phyloP scores from a whole-genome alignment of 2,888 invertebrate genomes.

The Hyposoter didymator region DNA sequence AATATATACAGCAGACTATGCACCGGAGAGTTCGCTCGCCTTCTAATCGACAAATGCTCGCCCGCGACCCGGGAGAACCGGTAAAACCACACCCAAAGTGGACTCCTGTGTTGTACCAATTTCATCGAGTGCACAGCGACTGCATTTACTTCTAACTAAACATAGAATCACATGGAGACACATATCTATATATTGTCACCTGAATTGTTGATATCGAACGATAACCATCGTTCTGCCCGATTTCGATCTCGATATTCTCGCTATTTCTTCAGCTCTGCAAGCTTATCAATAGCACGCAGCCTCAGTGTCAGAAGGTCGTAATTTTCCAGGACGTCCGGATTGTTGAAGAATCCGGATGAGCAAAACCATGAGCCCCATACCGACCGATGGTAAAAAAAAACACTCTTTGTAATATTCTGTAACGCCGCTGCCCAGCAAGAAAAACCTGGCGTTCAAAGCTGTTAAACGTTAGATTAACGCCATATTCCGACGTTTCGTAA shows the following conservation, averaged over 20 bases:
- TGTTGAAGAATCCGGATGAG: background rate
- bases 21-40: constrained; percentile 71
- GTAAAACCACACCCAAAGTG: constrained; percentile 81
- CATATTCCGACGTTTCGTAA: too few relatives aligned
- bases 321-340: background rate
- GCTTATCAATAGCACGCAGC: background rate
- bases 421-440: too few relatives aligned
- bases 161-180: background rate
- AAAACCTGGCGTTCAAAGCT: too few relatives aligned
- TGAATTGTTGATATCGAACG: background rate
- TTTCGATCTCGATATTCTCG: background rate
- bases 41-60: constrained; percentile 76
- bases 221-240: background rate
- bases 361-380: background rate
- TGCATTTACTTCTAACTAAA: constrained; percentile 1
- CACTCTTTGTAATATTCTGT: background rate
- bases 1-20: background rate
- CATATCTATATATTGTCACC: background rate
- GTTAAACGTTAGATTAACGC: too few relatives aligned
- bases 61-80: constrained; percentile 76
- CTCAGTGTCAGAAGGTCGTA: background rate
- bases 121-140: constrained; percentile 18
- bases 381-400: background rate
- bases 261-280: background rate
- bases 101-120: constrained; percentile 36